Evolutionary conservation across 2,888 invertebrate genomes (phyloP), one percentile per base, ranked within the genome.

Genomic region (Barypeithes pellucidus): DNA sequence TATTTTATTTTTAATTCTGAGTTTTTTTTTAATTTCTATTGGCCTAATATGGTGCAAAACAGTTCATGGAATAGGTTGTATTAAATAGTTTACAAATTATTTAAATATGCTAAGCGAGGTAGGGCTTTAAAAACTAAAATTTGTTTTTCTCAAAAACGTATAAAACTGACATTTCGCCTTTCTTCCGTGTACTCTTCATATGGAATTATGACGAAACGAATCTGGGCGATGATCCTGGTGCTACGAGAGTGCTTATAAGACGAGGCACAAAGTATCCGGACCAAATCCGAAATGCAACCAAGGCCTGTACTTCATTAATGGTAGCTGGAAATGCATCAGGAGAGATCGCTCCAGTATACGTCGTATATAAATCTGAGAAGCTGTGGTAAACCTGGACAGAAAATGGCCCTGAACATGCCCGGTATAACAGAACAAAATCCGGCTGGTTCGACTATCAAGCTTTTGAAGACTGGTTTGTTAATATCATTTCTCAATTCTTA

Each of bases 161-260:
- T n/a, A n/a, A n/a, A n/a, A n/a, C n/a, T n/a, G n/a, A n/a, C n/a
- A n/a, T n/a, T n/a, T n/a, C n/a, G n/a, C n/a, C n/a, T n/a, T n/a
- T n/a, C n/a, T n/a, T n/a, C n/a, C n/a, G n/a, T n/a, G n/a, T n/a
- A n/a, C n/a, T n/a, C n/a, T n/a, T n/a, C n/a, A n/a, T n/a, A n/a
- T 77, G 68, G 72, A 76, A 76, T 43, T 76, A 61, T 60, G 73
- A 74, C 54, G 73, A 80, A 8, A 43, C 61, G 2, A 69, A 83
- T 81, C 61, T 81, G 78, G 78, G 81, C 79, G 75, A 81, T 75
- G 81, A 84, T 72, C 80, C 82, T 24, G 82, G 80, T 0, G 59
- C 33, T 57, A 78, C 75, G 11, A 61, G 11, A 7, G 43, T 43
- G 2, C 43, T 77, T 77, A 76, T 67, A 59, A 59, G 67, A 43